phyloP scores from a whole-genome alignment of 1,140 invertebrate genomes.

The Agrypnia vestita region DNA sequence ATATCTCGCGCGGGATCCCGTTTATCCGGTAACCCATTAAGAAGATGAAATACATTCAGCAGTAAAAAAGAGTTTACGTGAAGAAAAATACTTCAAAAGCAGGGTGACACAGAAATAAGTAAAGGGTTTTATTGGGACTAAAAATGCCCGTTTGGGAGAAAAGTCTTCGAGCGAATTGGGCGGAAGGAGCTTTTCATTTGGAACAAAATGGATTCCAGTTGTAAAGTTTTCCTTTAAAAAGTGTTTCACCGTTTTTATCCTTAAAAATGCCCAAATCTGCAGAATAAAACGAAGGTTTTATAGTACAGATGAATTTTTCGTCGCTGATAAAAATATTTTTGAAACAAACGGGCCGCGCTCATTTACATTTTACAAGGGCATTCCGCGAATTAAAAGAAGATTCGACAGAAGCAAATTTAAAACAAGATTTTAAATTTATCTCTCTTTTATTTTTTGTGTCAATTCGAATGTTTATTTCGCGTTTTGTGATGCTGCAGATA shows the following conservation, averaged over 20 bases:
- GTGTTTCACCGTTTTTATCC: conserved; percentile 1
- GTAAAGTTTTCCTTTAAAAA: conserved; percentile 23
- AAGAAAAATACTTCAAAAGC: neutral
- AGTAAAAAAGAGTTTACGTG: neutral
- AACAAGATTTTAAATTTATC: too few relatives aligned
- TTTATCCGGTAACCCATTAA: too few relatives aligned
- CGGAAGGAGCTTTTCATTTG: neutral
- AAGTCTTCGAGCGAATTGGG: neutral
- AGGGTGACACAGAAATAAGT: conserved; percentile 9
- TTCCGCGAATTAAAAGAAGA: too few relatives aligned
- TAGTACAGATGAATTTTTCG: neutral
- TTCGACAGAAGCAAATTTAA: too few relatives aligned
- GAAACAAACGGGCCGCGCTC: neutral
- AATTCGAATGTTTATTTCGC: too few relatives aligned
- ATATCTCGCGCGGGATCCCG: too few relatives aligned
- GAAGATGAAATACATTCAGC: too few relatives aligned
- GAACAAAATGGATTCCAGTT: conserved; percentile 5
- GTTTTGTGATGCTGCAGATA: too few relatives aligned
- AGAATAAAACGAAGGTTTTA: neutral
- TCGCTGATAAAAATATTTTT: neutral
- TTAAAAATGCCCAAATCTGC: neutral
- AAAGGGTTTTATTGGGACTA: neutral
- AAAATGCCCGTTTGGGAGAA: neutral
- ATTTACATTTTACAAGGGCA: too few relatives aligned
- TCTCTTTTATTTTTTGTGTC: too few relatives aligned